Conservation (phyloP, 2,797 vertebrate species). For the Etheostoma nigrum region DNA sequence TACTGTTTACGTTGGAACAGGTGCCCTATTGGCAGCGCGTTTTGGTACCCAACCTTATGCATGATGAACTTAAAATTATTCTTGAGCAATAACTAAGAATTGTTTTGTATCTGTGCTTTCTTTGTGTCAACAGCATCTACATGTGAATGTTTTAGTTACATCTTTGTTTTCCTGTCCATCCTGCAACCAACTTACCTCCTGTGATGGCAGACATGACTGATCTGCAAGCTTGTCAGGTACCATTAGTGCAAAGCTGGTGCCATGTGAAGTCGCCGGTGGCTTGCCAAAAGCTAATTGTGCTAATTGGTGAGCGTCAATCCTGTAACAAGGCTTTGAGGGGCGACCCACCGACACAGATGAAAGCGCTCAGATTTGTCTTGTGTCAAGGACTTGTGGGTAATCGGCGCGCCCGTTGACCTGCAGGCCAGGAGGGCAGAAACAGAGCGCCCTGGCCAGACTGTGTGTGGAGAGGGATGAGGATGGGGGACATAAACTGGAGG, state of each 20-base stretch:
- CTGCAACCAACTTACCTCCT: conserved; percentile 52
- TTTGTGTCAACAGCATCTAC: neutral
- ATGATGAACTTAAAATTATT: neutral
- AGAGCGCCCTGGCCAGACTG: conserved; percentile 62
- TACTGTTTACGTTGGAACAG: no score
- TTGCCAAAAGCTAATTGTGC: conserved; percentile 89
- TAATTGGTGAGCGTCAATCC: conserved; percentile 91
- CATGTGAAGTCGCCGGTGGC: conserved; percentile 86
- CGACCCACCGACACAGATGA: conserved; percentile 89
- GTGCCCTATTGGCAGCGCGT: no score
- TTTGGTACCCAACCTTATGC: no score
- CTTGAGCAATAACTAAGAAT: neutral
- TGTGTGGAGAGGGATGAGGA: conserved; percentile 38
- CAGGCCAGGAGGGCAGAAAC: conserved; percentile 79
- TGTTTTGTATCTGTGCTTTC: neutral
- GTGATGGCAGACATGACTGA: conserved; percentile 76
- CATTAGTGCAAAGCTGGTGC: conserved; percentile 86
- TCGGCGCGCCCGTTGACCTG: conserved; percentile 86
- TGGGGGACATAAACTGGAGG: conserved; percentile 24
- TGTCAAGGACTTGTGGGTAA: conserved; percentile 88
- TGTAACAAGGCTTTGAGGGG: conserved; percentile 90
- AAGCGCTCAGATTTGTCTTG: conserved; percentile 87
- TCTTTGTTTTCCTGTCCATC: conserved; percentile 33
- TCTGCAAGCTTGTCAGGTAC: conserved; percentile 85
- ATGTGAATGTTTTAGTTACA: conserved; percentile 7